A percentile compares a stretch with the other conserved stretches of the same genome.
Conservation (phyloP, 30 jellyfish, hydroid and myxozoan genomes). For the Turritopsis rubra region DNA sequence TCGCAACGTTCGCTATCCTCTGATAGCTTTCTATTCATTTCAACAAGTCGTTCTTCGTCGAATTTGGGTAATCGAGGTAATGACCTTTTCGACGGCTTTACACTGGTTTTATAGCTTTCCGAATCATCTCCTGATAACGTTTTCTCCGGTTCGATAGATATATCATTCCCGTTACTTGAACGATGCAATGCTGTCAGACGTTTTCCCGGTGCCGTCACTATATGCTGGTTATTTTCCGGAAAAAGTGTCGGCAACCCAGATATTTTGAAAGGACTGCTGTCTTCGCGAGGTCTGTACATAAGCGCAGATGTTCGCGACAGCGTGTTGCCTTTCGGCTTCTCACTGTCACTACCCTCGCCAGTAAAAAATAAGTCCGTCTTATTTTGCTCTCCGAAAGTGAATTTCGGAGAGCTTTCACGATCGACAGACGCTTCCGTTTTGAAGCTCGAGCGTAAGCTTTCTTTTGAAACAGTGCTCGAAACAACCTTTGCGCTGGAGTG, state of each 20-base stretch:
- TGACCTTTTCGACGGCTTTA: not conserved
- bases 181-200: too few species aligned
- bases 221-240: too few species aligned
- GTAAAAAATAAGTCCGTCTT: not conserved
- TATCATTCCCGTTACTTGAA: too few species aligned
- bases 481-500: too few species aligned
- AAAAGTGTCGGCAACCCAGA: not conserved
- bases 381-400: not conserved
- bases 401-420: not conserved
- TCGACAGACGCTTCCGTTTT: not conserved
- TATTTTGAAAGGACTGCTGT: not conserved
- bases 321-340: not conserved
- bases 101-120: not conserved
- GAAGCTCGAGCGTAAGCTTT: too few species aligned
- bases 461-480: too few species aligned
- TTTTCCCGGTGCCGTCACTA: too few species aligned
- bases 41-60: not conserved
- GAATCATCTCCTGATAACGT: not conserved
- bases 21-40: slow-evolving; percentile 5
- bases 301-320: slow-evolving; percentile 14
- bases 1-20: not conserved
- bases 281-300: not conserved
- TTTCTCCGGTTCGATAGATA: not conserved
- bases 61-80: not conserved
- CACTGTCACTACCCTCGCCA: not conserved